Evolutionary conservation across 2,113 vertebrate species (phyloP).

Genomic region (Steatornis caripensis): DNA sequence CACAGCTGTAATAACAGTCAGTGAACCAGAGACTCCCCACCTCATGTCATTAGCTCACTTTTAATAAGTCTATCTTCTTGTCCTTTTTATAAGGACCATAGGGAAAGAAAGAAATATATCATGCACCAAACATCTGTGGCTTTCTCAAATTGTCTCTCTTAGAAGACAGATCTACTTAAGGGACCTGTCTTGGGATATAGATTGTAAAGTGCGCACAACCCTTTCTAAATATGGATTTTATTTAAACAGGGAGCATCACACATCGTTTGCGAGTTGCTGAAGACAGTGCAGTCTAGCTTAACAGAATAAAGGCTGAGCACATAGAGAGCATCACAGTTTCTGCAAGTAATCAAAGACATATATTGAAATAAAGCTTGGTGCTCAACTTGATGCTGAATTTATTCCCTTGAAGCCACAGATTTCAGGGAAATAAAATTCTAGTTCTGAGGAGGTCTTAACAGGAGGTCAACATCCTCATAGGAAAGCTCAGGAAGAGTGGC

Average conservation of each 20-base stretch:
- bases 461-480: no score
- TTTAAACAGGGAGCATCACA: slow-evolving; percentile 49
- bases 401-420: not conserved
- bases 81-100: slow-evolving; percentile 73
- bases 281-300: not conserved
- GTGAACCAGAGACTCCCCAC: slow-evolving; percentile 68
- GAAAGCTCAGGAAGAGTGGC: no score
- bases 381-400: not conserved
- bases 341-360: not conserved
- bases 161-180: slow-evolving; percentile 62
- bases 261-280: not conserved
- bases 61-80: slow-evolving; percentile 75
- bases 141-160: slow-evolving; percentile 60
- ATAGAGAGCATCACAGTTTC: not conserved
- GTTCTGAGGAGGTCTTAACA: not conserved
- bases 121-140: slow-evolving; percentile 71
- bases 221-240: slow-evolving; percentile 56
- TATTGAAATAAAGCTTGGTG: not conserved
- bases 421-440: not conserved
- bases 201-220: slow-evolving; percentile 7
- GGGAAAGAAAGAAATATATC: slow-evolving; percentile 74
- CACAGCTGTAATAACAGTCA: slow-evolving; percentile 79
- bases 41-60: slow-evolving; percentile 76
- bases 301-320: not conserved
- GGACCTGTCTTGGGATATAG: slow-evolving; percentile 27